Base-by-base conservation (phyloP, 92 coral and sea anemone species). In the Anthopleura xanthogrammica region DNA sequence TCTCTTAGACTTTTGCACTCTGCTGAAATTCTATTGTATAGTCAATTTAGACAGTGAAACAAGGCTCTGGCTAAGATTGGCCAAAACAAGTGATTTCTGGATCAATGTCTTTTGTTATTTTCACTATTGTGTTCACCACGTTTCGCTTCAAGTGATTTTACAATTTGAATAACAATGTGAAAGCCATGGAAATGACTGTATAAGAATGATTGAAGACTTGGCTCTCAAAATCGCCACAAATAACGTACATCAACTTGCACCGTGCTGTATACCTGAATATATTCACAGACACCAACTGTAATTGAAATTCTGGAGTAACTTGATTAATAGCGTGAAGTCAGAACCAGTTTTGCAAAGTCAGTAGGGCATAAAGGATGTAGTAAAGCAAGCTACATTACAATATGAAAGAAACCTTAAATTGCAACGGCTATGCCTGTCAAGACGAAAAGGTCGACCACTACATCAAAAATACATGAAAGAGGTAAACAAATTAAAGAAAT, bases 161-260 rank as follows among this genome's bases (percentile, higher is more conserved):
- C 68, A 29, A 80, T 80, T 80, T 80, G 83, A 60, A 80, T 80
- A 41, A 80, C 83, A 80, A 80, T 80, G 75, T 41, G 7, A 80
- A 29, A 39, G 43, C 83, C 83, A 80, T 80, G 83, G 76, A 41
- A 80, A 80, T 80, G 12, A 12, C 72, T 12, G 41, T 24, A 68
- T 12, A 68, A 68, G 74, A 68, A 68, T 68, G 74, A 68, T 68
- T 22, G 2, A 36, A 29, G 74, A 68, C 42, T 68, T 68, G 42
- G 74, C 5, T 68, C 42, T 5, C 7, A 11, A 13, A 24, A 68
- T 29, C 42, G 36, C 7, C 42, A 68, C 58, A 54, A 54, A 9
- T 54, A 54, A 54, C 58, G 58, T 5, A 64, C 23, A 64, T 17
- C 72, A 64, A 29, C 24, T 64, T 3, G 71, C 20, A 64, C 72